Conservation (phyloP, 2,113 vertebrate genomes). For the Argyrosomus japonicus region DNA sequence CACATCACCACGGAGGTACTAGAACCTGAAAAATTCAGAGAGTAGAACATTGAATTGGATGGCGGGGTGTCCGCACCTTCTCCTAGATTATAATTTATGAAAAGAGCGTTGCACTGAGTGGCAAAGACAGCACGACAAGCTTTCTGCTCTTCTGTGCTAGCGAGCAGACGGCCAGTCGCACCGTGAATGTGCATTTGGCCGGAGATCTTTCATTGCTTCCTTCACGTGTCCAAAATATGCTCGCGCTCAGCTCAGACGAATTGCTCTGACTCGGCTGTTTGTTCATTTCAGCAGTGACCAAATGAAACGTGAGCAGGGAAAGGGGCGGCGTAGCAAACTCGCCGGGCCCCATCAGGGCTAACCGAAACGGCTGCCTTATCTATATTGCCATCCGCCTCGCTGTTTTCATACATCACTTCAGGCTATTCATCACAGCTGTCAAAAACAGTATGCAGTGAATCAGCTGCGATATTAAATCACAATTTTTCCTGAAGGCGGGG, state of each 20-base stretch:
- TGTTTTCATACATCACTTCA: constrained; percentile 86
- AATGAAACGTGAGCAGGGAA: constrained; percentile 78
- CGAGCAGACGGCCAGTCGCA: constrained; percentile 11
- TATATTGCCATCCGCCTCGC: constrained; percentile 86
- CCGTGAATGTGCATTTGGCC: constrained; percentile 56
- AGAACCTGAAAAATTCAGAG: constrained; percentile 17
- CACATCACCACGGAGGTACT: constrained; percentile 99
- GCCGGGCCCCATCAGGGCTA: constrained; percentile 75
- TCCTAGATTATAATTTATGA: constrained; percentile 10
- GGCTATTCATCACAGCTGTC: constrained; percentile 86
- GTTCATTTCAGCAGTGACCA: constrained; percentile 76
- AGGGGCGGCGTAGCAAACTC: constrained; percentile 59
- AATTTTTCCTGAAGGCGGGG: constrained; percentile 79
- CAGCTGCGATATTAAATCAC: constrained; percentile 85
- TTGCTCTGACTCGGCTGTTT: constrained; percentile 72
- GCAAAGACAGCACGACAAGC: background rate
- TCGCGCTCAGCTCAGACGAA: constrained; percentile 64
- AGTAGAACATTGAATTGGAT: background rate
- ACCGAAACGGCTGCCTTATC: constrained; percentile 83
- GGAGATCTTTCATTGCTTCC: constrained; percentile 58
- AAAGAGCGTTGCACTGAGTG: background rate
- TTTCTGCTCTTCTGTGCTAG: constrained; percentile 15
- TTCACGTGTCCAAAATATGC: constrained; percentile 56
- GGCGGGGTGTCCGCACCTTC: constrained; percentile 9
- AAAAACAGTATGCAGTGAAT: constrained; percentile 84